Base-by-base conservation (phyloP, 1,140 invertebrate genomes). In the Varroa destructor region DNA sequence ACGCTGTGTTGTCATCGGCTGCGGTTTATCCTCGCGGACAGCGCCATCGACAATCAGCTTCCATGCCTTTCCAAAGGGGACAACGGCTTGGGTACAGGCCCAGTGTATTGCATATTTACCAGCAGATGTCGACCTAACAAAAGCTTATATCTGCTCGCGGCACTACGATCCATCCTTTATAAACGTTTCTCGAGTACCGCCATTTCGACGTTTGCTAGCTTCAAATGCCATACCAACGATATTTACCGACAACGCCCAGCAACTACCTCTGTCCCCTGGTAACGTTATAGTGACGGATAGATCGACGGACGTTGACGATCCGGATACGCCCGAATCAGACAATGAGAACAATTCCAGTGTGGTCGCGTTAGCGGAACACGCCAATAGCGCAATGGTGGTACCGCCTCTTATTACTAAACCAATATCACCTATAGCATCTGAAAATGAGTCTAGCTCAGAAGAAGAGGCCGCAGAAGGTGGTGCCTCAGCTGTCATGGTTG, bases 181-280 rank as follows among this genome's bases (percentile, higher is more conserved):
- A 12, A 67, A 67, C 36, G 37, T 40, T 2, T 43, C 61, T 2
- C 61, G 40, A 14, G 61, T 46, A 25, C 61, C 61, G 2, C 40
- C 40, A 2, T 40, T 46, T 12, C 61, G 61, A 3, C 61, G 61
- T 36, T 46, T 67, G 14, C 36, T 67, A 4, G 46, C 61, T 14
- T 43, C 61, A 8, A 67, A 67, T 37, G 61, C 61, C 10, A 67
- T 67, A 36, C 61, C 61, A 37, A 67, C 61, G 2, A 67, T 67
- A 67, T 67, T 67, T 37, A 51, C 46, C 8, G 46, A 8, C 46
- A 8, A 8, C 46, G 46, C 3, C 8, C 46, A 51, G 3, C 46
- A 51, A 8, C 25, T 25, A 25, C 46, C 46, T 3, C 46, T 8
- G 8, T 51, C 46, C 4, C 46, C 46, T 51, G 46, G 4, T 8